phyloP scores from a whole-genome alignment of 2,113 vertebrate species.

The Tautogolabrus adspersus region DNA sequence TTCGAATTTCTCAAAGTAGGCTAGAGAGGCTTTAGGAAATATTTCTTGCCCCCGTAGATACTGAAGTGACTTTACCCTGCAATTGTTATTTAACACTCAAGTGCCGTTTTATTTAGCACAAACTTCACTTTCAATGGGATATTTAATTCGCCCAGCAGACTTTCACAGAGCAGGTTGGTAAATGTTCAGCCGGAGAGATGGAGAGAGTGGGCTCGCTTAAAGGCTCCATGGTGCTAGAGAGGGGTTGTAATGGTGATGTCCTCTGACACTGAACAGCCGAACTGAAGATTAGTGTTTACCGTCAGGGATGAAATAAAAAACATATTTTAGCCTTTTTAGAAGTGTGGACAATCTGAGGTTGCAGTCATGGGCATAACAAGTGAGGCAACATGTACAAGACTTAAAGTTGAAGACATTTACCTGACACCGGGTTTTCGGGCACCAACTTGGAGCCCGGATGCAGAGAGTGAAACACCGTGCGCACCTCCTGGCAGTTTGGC shows the following conservation, averaged over 20 bases:
- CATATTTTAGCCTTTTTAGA: not conserved
- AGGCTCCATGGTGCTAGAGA: not conserved
- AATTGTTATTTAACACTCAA: conserved; percentile 28
- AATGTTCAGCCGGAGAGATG: conserved; percentile 33
- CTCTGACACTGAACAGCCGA: not conserved
- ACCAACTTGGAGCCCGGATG: conserved; percentile 85
- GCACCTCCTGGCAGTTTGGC: conserved; percentile 84
- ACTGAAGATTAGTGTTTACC: not conserved
- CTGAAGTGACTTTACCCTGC: conserved; percentile 20
- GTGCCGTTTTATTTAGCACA: conserved; percentile 1
- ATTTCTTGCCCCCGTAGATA: conserved; percentile 18
- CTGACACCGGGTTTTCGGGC: conserved; percentile 84
- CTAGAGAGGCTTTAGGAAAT: not conserved
- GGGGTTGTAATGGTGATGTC: not conserved
- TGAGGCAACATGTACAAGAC: not conserved
- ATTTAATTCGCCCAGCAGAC: not conserved
- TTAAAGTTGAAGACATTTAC: conserved; percentile 66
- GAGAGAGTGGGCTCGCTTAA: conserved; percentile 31
- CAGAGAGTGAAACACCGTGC: conserved; percentile 81
- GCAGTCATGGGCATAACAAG: conserved; percentile 20
- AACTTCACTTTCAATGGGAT: conserved; percentile 3
- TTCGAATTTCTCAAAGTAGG: conserved; percentile 10
- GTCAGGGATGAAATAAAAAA: not conserved
- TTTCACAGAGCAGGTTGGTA: conserved; percentile 15
- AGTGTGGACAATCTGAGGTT: not conserved